Evolutionary conservation across 2,888 invertebrate genomes (phyloP).

Genomic region (Phyllotreta striolata): DNA sequence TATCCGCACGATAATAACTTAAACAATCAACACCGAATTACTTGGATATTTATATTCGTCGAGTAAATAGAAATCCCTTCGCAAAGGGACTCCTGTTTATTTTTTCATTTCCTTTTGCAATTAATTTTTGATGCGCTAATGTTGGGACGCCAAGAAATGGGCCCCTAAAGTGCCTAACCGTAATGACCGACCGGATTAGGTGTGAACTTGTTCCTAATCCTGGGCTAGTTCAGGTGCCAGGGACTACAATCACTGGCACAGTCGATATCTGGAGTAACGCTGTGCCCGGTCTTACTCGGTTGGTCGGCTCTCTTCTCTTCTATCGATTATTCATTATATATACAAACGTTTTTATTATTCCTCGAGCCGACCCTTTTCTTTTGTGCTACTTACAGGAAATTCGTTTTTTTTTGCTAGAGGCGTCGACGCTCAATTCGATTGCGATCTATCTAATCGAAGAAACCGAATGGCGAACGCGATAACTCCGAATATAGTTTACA

Average conservation of each 20-base stretch:
- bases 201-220: slow-evolving; percentile 47
- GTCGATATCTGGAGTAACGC: slow-evolving; percentile 63
- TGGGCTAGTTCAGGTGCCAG: slow-evolving; percentile 54
- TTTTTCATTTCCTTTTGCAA: not conserved
- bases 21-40: no score
- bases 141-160: slow-evolving; percentile 3
- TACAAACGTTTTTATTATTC: slow-evolving; percentile 63
- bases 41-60: no score
- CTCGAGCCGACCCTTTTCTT: slow-evolving; percentile 56
- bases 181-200: slow-evolving; percentile 46
- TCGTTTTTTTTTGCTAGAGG: no score
- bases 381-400: slow-evolving; percentile 49
- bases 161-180: slow-evolving; percentile 36
- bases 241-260: slow-evolving; percentile 55
- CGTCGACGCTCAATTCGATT: no score
- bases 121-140: not conserved
- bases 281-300: slow-evolving; percentile 55
- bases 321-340: slow-evolving; percentile 63
- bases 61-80: no score
- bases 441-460: no score
- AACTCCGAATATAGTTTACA: no score
- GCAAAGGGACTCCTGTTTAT: no score
- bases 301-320: slow-evolving; percentile 50
- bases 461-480: no score
- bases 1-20: no score